A percentile compares a stretch with the other conserved stretches of the same genome.
Conservation (phyloP, 2,888 invertebrate genomes). For the Lutraria lutraria region DNA sequence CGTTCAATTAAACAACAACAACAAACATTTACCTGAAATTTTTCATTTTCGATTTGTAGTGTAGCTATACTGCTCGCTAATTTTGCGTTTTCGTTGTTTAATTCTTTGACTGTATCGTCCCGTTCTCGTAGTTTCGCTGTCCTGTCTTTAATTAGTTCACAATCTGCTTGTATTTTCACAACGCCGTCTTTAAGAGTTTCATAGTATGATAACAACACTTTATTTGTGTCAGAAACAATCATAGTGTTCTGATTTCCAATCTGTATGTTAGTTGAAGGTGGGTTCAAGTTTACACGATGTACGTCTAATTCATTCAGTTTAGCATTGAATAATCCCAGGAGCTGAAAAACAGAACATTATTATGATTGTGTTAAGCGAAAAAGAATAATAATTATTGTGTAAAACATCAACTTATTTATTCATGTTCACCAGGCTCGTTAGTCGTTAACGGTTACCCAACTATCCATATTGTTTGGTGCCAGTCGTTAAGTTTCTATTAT, state of each 20-base stretch:
- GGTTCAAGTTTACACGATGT: neutral
- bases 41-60: neutral
- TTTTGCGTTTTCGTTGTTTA: neutral
- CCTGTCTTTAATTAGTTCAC: neutral
- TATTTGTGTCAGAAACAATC: neutral
- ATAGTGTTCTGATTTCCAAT: neutral
- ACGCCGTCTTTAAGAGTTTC: neutral
- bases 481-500: neutral
- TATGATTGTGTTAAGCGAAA: too few species aligned
- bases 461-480: neutral
- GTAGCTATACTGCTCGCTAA: neutral
- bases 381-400: neutral
- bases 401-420: neutral
- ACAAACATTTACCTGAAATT: constrained; percentile 20
- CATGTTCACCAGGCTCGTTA: neutral
- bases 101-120: neutral
- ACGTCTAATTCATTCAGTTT: neutral
- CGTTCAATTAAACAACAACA: too few species aligned
- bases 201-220: neutral
- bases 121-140: neutral
- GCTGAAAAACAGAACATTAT: too few species aligned
- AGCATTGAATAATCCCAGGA: neutral
- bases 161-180: neutral
- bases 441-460: neutral
- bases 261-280: neutral